These are phyloP conservation scores for Heloderma charlesbogerti DNA, from an alignment of 2,113 vertebrate species.

Conservation along the genomic window DNA sequence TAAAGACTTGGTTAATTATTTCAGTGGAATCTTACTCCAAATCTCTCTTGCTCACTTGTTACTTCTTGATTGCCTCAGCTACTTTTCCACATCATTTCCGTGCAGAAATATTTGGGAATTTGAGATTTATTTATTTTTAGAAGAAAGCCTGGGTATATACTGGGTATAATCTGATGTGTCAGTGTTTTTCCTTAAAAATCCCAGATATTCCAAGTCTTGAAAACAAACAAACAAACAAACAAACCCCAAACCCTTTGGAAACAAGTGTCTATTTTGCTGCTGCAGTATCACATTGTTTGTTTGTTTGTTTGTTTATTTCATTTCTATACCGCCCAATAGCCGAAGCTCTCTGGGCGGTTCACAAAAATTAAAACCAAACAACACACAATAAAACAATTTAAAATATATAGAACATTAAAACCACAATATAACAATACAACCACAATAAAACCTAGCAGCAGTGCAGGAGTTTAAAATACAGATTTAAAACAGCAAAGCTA, in stretches of 20 bases:
- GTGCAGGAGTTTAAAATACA: too few species aligned
- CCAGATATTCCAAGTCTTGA: background rate
- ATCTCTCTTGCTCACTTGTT: slow-evolving; percentile 16
- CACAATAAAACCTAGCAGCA: too few species aligned
- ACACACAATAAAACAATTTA: too few species aligned
- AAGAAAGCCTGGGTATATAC: background rate
- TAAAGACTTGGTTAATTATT: slow-evolving; percentile 6
- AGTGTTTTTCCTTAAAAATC: background rate
- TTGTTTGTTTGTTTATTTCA: too few species aligned
- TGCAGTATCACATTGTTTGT: background rate
- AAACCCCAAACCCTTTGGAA: too few species aligned
- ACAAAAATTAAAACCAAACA: too few species aligned
- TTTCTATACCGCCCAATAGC: too few species aligned
- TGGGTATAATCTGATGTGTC: background rate
- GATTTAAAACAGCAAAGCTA: too few species aligned
- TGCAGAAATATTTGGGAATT: background rate
- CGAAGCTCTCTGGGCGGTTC: too few species aligned
- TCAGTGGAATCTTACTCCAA: background rate
- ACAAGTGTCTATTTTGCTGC: background rate
- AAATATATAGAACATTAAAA: too few species aligned
- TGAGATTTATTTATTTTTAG: background rate
- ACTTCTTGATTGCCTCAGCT: background rate
- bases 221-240: background rate
- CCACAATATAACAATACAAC: too few species aligned
- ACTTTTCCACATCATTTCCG: slow-evolving; percentile 1